Evolutionary conservation across 2,888 invertebrate species (phyloP).

Genomic region (Epinotia ramella): DNA sequence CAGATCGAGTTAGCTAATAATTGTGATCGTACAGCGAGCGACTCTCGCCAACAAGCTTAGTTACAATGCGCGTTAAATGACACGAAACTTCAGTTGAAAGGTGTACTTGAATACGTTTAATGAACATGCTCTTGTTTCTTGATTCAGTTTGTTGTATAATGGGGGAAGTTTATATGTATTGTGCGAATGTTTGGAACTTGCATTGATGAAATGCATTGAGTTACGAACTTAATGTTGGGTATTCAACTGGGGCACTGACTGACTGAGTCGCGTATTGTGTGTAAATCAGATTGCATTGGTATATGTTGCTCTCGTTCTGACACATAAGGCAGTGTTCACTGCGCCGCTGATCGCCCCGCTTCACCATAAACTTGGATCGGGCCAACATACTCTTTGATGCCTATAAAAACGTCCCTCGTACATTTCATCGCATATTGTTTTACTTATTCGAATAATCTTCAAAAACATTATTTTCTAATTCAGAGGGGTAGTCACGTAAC

Average conservation of each 20-base stretch:
- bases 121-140: slow-evolving; percentile 21
- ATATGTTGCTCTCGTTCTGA: no score
- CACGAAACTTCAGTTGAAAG: slow-evolving; percentile 26
- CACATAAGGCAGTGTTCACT: no score
- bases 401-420: no score
- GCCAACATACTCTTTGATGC: no score
- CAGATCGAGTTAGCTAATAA: slow-evolving; percentile 23
- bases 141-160: slow-evolving; percentile 16
- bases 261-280: no score
- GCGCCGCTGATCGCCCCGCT: no score
- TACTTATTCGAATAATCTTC: no score
- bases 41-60: slow-evolving; percentile 27
- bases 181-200: background rate
- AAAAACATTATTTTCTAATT: no score
- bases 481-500: no score
- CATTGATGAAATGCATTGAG: background rate
- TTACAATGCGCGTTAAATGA: slow-evolving; percentile 36
- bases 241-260: background rate
- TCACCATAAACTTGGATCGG: no score
- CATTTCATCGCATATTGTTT: no score
- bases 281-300: no score
- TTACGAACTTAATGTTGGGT: background rate
- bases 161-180: slow-evolving; percentile 8
- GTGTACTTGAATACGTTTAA: slow-evolving; percentile 17
- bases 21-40: slow-evolving; percentile 13